Conservation (phyloP, 2,113 vertebrate species). For the Chunga burmeisteri region DNA sequence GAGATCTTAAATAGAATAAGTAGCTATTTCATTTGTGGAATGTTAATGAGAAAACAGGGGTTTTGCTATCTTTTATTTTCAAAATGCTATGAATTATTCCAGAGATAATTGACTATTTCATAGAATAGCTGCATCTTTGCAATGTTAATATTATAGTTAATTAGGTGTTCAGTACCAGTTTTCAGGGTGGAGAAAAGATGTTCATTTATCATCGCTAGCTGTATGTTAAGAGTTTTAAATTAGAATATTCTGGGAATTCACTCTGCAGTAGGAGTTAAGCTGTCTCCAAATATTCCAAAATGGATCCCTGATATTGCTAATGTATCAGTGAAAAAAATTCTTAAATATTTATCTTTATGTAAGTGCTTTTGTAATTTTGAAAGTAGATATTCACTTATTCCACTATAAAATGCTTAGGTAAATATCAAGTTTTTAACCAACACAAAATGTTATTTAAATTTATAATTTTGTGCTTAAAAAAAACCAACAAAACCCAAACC, state of each 20-base stretch:
- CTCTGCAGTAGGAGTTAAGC: background rate
- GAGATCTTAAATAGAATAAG: conserved; percentile 26
- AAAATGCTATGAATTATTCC: conserved; percentile 49
- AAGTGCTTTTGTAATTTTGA: background rate
- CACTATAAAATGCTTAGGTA: background rate
- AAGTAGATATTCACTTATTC: background rate
- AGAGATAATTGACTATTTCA: conserved; percentile 23
- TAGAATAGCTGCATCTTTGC: background rate
- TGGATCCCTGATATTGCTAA: background rate
- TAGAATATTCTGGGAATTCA: conserved; percentile 26
- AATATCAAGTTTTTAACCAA: background rate
- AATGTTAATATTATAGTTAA: conserved; percentile 2
- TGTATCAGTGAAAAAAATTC: conserved; percentile 24
- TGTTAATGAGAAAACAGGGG: conserved; percentile 23
- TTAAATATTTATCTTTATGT: conserved; percentile 10
- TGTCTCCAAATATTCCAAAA: conserved; percentile 50
- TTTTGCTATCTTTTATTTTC: conserved; percentile 39
- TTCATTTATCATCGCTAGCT: conserved; percentile 25
- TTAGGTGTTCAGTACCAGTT: background rate
- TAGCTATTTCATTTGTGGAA: conserved; percentile 39
- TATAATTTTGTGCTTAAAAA: background rate
- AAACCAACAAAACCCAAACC: background rate
- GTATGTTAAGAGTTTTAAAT: conserved; percentile 52
- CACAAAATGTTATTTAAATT: background rate
- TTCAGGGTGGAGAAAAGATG: background rate